These are phyloP conservation scores for Columba guinea DNA, from an alignment of 2,797 vertebrate genomes.

Conservation along the genomic window DNA sequence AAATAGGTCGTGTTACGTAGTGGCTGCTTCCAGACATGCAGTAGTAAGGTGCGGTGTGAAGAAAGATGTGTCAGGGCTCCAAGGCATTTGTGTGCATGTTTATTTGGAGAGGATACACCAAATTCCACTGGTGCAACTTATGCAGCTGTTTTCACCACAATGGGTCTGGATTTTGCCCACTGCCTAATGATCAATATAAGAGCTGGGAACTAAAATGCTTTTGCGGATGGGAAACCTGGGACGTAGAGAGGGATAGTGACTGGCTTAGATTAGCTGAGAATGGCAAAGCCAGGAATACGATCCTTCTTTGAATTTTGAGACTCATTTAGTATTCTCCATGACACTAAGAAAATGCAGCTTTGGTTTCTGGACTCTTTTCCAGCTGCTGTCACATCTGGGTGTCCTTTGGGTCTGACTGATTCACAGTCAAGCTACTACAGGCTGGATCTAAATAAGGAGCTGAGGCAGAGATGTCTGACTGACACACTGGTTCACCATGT, in stretches of 20 bases:
- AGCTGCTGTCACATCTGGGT: not conserved
- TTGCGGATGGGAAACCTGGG: not conserved
- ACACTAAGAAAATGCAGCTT: not conserved
- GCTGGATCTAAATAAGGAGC: slow-evolving; percentile 11
- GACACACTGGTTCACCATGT: slow-evolving; percentile 58
- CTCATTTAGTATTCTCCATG: not conserved
- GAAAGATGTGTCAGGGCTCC: not conserved
- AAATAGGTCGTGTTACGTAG: not conserved
- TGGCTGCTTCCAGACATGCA: not conserved
- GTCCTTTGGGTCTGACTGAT: not conserved
- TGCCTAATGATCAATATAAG: not conserved
- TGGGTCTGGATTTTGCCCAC: not conserved
- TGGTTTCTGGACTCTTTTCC: not conserved
- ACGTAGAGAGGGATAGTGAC: not conserved
- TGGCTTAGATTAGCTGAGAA: not conserved
- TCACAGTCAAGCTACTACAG: not conserved
- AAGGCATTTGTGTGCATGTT: not conserved
- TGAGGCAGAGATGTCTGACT: slow-evolving; percentile 48
- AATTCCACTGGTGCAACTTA: not conserved
- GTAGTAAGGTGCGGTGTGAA: not conserved
- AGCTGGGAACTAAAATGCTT: not conserved
- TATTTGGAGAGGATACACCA: not conserved
- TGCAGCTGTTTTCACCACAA: not conserved
- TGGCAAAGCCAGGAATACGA: not conserved
- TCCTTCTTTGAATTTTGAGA: not conserved